Evolutionary conservation across 2,797 vertebrate species (phyloP).

Genomic region (Phoebastria nigripes): DNA sequence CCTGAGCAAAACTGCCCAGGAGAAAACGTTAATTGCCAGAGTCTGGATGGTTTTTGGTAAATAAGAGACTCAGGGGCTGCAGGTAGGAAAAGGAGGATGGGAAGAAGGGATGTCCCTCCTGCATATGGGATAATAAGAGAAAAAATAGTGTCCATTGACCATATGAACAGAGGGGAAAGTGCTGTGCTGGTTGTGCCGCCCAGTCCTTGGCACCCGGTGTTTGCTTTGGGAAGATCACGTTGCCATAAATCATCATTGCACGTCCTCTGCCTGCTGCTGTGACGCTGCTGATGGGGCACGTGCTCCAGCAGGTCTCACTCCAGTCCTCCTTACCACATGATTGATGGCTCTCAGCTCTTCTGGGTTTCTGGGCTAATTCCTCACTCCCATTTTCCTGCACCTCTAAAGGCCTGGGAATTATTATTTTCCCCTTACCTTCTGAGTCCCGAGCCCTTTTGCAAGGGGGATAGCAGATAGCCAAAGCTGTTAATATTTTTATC

Average conservation of each 20-base stretch:
- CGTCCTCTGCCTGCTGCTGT: background rate
- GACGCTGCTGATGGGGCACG: background rate
- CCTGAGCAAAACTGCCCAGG: background rate
- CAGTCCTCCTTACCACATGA: background rate
- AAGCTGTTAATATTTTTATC: background rate
- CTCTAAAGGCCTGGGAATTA: background rate
- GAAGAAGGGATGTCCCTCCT: background rate
- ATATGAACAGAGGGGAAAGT: background rate
- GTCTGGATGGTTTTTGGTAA: background rate
- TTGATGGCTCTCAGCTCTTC: background rate
- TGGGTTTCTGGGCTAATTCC: background rate
- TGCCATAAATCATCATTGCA: background rate
- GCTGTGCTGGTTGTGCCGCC: background rate
- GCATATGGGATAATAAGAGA: background rate
- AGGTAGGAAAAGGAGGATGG: background rate
- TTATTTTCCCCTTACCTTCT: background rate
- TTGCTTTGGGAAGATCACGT: background rate
- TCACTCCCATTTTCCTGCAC: background rate
- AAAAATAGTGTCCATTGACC: background rate
- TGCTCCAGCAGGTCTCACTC: background rate
- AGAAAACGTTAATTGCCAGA: background rate
- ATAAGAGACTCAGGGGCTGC: background rate
- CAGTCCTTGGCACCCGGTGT: fast-evolving
- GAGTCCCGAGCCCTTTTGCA: background rate
- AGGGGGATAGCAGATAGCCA: background rate